Percentiles rank a stretch among this genome's conserved stretches.
Evolutionary conservation across 2,113 vertebrate species (phyloP).

Genomic region (Rhinoderma darwinii): DNA sequence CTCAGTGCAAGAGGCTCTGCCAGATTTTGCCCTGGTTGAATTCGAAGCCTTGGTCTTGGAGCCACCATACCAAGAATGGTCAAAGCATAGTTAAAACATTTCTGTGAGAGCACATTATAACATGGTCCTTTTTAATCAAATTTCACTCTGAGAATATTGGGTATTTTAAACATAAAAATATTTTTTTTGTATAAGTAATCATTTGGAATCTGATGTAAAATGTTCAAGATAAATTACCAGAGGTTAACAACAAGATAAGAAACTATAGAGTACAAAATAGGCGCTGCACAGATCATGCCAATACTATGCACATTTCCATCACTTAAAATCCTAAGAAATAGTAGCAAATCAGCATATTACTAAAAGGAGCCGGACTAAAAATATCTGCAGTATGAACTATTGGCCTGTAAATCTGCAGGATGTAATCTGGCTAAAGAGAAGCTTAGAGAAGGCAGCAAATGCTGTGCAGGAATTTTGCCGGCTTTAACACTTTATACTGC

Average conservation of each 20-base stretch:
- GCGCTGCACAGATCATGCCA: not conserved
- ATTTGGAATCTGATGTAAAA: not conserved
- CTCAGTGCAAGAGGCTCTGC: not conserved
- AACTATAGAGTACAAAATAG: not conserved
- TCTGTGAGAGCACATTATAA: no score
- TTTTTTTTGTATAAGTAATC: not conserved
- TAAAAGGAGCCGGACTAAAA: conserved; percentile 65
- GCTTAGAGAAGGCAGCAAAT: conserved; percentile 69
- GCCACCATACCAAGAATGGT: no score
- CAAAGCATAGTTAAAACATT: no score
- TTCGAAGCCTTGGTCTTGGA: not conserved
- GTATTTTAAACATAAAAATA: no score
- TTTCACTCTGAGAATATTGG: no score
- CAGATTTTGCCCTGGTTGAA: not conserved
- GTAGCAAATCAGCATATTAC: conserved; percentile 54
- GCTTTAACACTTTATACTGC: conserved; percentile 53
- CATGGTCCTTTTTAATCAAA: no score
- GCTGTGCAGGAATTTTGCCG: conserved; percentile 57
- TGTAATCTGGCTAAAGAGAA: conserved; percentile 71
- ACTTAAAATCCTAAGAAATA: conserved; percentile 10
- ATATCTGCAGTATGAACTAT: conserved; percentile 71
- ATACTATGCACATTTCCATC: not conserved
- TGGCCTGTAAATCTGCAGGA: conserved; percentile 70
- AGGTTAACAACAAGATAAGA: not conserved
- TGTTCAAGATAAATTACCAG: not conserved